phyloP scores from a whole-genome alignment of 2,113 vertebrate species.

The Panurus biarmicus region DNA sequence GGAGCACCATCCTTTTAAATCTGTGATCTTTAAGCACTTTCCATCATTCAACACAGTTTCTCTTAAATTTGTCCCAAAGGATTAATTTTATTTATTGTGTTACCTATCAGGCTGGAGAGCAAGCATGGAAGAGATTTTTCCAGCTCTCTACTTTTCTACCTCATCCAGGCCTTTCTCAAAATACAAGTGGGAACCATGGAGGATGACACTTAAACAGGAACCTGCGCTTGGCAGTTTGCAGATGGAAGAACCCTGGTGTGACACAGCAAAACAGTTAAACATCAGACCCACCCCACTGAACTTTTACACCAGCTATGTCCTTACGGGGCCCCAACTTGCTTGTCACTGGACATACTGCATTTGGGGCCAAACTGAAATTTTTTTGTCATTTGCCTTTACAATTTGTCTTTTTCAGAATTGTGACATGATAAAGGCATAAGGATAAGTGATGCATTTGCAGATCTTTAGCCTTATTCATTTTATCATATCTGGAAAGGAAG shows the following conservation, averaged over 20 bases:
- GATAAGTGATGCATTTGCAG: not conserved
- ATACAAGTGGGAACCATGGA: not conserved
- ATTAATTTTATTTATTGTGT: not conserved
- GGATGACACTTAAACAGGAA: not conserved
- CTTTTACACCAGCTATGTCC: not conserved
- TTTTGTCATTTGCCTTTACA: not conserved
- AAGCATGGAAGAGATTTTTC: not conserved
- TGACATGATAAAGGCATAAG: not conserved
- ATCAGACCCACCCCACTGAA: not conserved
- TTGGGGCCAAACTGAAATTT: not conserved
- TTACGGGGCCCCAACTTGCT: not conserved
- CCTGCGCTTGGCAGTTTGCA: accelerated
- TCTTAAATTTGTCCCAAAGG: not conserved
- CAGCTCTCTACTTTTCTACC: not conserved
- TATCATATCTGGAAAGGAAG: not conserved
- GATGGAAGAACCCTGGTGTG: not conserved
- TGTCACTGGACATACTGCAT: not conserved
- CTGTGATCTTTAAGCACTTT: not conserved
- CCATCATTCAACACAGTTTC: not conserved
- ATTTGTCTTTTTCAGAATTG: not conserved
- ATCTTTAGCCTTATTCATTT: not conserved
- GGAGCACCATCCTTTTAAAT: not conserved
- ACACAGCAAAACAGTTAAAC: not conserved
- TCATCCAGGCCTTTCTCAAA: not conserved
- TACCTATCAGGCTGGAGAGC: not conserved